Base-by-base conservation (phyloP, 1,140 invertebrate genomes). In the Penaeus indicus region DNA sequence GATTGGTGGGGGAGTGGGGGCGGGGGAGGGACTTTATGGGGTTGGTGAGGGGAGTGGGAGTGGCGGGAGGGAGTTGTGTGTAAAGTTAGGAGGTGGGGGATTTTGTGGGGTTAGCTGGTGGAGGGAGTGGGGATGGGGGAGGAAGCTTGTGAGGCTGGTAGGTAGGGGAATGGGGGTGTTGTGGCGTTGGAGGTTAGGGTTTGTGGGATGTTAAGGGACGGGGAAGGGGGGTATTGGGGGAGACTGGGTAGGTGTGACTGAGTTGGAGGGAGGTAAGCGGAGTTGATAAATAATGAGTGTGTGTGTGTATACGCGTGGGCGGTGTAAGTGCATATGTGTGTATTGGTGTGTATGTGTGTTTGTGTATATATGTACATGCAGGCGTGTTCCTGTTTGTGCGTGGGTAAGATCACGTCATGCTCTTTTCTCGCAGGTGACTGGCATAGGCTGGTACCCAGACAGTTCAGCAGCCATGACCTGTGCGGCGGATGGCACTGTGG, bases 391-490 rank as follows among this genome's bases (percentile, higher is more conserved):
- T 60, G 21, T 61, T 3, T 54, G 32, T 54, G 42, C 63, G 54
- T 83, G 60, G 63, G 42, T 54, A 13, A 16, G 16, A 54, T 54
- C 10, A 54, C 54, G 0, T 54, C 1, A 0, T 16, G 10, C 10
- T 54, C 54, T 13, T 54, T 13, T 54, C n/a, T 18, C 16, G 27
- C 86, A 88, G 86, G 80, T 88, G 72, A 88, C 86, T 7, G 86
- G 86, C n/a, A 80, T 88, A 67, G 86, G 81, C 7, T 88, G 86
- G 86, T 88, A 88, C 72, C 86, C 86, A 0, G 86, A 88, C 81
- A 84, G 75, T 61, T 88, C 80, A 10, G 86, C 81, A 0, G 86
- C 82, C 7, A 83, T 88, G 81, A 67, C 81, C 21, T 88, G 86
- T 21, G 81, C 67, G 1, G 81, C 27, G 1, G 86, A 88, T n/a